Percentiles rank a stretch among this genome's conserved stretches.
phyloP scores from a whole-genome alignment of 2,888 invertebrate genomes.

The Hemithea aestivaria region DNA sequence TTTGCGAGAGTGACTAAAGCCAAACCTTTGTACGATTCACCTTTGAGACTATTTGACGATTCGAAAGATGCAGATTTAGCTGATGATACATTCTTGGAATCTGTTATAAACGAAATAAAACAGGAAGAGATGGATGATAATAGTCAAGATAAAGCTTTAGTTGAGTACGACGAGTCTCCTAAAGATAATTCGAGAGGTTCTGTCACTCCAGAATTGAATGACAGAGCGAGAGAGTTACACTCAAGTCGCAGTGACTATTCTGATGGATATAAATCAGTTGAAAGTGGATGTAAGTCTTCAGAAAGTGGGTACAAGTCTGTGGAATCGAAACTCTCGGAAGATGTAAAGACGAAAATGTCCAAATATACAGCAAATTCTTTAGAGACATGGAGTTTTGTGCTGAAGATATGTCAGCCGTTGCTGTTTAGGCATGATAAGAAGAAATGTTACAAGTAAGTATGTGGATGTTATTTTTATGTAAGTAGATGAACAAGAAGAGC shows the following conservation, averaged over 20 bases:
- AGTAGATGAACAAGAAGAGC: no score
- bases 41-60: constrained; percentile 41
- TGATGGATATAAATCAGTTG: constrained; percentile 47
- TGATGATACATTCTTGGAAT: constrained; percentile 66
- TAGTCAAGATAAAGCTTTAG: constrained; percentile 60
- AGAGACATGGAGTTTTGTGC: constrained; percentile 68
- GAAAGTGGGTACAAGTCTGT: constrained; percentile 29
- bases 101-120: constrained; percentile 69
- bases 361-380: constrained; percentile 58
- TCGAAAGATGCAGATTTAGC: constrained; percentile 53
- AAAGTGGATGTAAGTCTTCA: constrained; percentile 42
- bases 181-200: constrained; percentile 46
- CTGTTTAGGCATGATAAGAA: constrained; percentile 67
- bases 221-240: constrained; percentile 39
- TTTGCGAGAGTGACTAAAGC: constrained; percentile 39
- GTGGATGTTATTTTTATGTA: no score
- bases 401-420: constrained; percentile 70
- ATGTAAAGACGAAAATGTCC: constrained; percentile 35
- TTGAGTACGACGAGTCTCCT: constrained; percentile 66
- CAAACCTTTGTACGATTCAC: constrained; percentile 39
- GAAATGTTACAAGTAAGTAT: constrained; percentile 65
- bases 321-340: constrained; percentile 13
- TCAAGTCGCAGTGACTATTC: constrained; percentile 48
- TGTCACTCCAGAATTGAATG: constrained; percentile 60
- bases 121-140: constrained; percentile 57